Base-by-base conservation (phyloP, 2,113 vertebrate species). In the Nibea albiflora region DNA sequence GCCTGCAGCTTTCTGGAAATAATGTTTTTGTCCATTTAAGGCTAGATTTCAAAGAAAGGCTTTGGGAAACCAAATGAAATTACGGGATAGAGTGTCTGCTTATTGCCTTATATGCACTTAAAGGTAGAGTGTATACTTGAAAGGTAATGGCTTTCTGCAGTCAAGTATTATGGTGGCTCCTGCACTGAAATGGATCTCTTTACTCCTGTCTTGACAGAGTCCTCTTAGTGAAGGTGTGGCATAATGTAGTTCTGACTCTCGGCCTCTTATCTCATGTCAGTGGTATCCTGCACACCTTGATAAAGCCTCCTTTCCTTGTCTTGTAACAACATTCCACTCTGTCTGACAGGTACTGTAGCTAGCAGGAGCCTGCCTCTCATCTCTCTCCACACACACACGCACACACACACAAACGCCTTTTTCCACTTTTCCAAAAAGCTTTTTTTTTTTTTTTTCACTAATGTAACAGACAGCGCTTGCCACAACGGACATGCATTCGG, bases 21-120 rank as follows among this genome's bases (percentile, higher is more conserved):
- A 81, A 75, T 58, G 20, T 63, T 64, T 81, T 85, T 87, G 81
- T 85, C 83, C 86, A 86, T 91, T 88, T 90, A 84, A 88, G 80
- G 73, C 73, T 44, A 81, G 64, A 85, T 86, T 89, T 91, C 76
- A 88, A 90, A 89, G 76, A 85, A 86, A 81, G 70, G 70, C 39
- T 86, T 81, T 52, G 70, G 68, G 46, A 87, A 79, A 87, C 58
- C 81, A 90, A 92, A 92, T 90, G 68, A 88, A 89, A 90, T 93
- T 90, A 92, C 53, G 81, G 78, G 80, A 83, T 89, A 85, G 81
- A 86, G 89, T 80, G 75, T 83, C 85, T 76, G 81, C 89, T 90
- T 89, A 89, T 85, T 84, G 87, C 80, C 78, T 91, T 86, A 86
- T 89, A 93, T 87, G 92, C 88, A 91, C 93, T 94, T 89, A 92